Conservation (phyloP, 2,113 vertebrate species). For the Dipodomys ordii region DNA sequence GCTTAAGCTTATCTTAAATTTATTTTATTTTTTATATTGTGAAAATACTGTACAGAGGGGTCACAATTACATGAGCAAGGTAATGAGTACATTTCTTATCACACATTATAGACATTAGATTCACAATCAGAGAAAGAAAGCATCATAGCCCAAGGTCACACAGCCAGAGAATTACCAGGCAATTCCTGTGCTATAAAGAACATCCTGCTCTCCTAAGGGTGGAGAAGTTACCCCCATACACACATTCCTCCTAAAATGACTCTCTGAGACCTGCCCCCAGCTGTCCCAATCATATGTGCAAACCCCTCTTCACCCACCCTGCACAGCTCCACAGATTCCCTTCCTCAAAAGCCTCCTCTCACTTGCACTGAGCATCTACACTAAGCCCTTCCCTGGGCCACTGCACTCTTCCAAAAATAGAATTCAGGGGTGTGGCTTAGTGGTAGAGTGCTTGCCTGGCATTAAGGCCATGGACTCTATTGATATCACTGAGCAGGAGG, state of each 20-base stretch:
- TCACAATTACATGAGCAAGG: too few relatives aligned
- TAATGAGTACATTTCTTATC: too few relatives aligned
- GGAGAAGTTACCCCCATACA: neutral
- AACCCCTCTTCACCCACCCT: neutral
- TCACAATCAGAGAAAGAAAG: neutral
- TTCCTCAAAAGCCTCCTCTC: neutral
- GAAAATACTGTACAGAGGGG: too few relatives aligned
- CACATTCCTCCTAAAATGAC: neutral
- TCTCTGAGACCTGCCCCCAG: neutral
- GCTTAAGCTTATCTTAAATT: neutral
- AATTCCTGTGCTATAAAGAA: neutral
- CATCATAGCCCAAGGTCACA: neutral
- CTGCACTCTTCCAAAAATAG: neutral
- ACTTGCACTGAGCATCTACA: rapidly evolving
- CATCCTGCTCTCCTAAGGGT: neutral
- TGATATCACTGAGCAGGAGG: neutral
- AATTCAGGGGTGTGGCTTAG: neutral
- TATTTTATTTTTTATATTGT: too few relatives aligned
- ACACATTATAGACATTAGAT: neutral
- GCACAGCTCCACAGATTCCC: neutral
- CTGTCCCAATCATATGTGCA: neutral
- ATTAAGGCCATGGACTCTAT: neutral
- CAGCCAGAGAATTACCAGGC: neutral
- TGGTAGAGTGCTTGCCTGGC: neutral
- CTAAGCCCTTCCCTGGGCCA: neutral